These are phyloP conservation scores for Alosa alosa DNA, from an alignment of 2,113 vertebrate species.

Conservation along the genomic window DNA sequence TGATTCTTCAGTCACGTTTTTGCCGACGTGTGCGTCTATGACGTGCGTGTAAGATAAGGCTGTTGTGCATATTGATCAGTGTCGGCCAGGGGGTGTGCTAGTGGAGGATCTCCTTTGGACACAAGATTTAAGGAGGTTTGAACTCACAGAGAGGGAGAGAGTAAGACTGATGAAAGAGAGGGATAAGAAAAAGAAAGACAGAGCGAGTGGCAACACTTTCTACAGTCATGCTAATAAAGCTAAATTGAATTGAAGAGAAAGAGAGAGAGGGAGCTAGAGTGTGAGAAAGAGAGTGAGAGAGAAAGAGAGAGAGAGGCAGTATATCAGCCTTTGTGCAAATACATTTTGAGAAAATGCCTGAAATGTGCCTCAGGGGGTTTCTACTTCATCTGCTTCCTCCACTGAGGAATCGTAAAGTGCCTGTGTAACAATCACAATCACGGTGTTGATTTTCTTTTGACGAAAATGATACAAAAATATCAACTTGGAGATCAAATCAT, in stretches of 20 bases:
- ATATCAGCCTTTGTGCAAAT: constrained; percentile 60
- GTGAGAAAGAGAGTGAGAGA: neutral
- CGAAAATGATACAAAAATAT: constrained; percentile 18
- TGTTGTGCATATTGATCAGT: neutral
- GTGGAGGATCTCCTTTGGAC: neutral
- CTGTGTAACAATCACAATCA: constrained; percentile 64
- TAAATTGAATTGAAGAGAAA: neutral
- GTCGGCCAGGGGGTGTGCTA: neutral
- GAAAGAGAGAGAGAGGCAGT: neutral
- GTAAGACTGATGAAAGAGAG: no score
- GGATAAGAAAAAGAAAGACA: neutral
- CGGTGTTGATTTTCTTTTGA: constrained; percentile 35
- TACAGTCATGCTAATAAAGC: no score
- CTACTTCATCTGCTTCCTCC: constrained; percentile 36
- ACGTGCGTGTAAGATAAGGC: neutral
- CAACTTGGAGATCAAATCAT: neutral
- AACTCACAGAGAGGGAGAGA: neutral
- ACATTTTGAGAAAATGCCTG: constrained; percentile 51
- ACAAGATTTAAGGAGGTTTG: neutral
- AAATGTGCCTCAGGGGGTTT: constrained; percentile 37
- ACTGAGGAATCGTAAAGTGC: constrained; percentile 71
- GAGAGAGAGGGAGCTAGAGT: neutral
- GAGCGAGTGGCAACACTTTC: no score
- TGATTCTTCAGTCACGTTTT: neutral
- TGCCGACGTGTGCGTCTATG: neutral